Base-by-base conservation (phyloP, 2,888 invertebrate genomes). In the Lithosia quadra region DNA sequence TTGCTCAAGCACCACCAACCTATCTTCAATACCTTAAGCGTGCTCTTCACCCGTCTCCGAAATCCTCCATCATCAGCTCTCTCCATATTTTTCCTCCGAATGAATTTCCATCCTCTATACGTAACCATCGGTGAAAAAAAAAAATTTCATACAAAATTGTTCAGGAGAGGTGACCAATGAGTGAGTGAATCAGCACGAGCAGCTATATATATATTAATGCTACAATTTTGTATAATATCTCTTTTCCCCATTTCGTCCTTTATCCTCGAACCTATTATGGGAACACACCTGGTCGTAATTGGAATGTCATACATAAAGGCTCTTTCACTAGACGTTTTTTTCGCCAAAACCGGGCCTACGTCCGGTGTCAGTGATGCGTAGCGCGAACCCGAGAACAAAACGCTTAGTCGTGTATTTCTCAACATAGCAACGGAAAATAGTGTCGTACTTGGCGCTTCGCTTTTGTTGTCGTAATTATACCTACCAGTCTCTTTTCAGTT, bases 311-410 rank as follows among this genome's bases (percentile, higher is more conserved):
- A n/a, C 11, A 13, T 49, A 13, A 59, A 21, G 21, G 28, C 58
- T n/a, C 33, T 21, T 36, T 13, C 36, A 60, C 36, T 8, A 21
- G 59, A 21, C 15, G 15, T 59, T 60, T 39, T 59, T 34, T 60
- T 36, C 34, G 5, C 21, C 21, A 15, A 60, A 39, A 49, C 18
- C 49, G 9, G 49, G 49, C n/a, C 28, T 15, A 18, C 21, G 36
- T 24, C 39, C 24, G 39, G 33, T 58, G 39, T 39, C 18, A 60
- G 39, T 60, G 60, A 39, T 18, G 39, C 60, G 24, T 39, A 60
- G 22, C 39, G 60, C 18, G 18, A 39, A 39, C 39, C 24, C 60
- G 39, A 15, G 39, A 39, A 60, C 60, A 39, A 60, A 39, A 39
- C 24, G 60, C 18, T 39, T 22, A 60, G 36, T 39, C 18, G 22